Percentiles rank a stretch among this genome's conserved stretches.
These are phyloP conservation scores for Cataglyphis rosenhaueri DNA, from an alignment of 2,888 invertebrate species.

Conservation along the genomic window DNA sequence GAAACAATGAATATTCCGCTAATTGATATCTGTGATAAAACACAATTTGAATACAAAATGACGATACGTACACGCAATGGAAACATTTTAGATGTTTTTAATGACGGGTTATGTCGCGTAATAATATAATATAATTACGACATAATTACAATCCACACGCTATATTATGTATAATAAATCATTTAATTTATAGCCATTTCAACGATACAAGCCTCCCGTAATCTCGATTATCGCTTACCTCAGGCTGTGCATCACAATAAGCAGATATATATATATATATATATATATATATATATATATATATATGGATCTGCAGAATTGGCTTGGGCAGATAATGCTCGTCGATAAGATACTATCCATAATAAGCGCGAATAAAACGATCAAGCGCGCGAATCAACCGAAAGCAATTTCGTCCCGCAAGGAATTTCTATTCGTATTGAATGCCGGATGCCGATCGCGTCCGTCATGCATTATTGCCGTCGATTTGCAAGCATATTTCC, in stretches of 20 bases:
- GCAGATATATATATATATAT: background rate
- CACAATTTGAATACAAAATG: background rate
- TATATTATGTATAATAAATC: conserved; percentile 14
- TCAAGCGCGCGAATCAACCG: background rate
- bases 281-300: background rate
- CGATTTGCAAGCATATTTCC: conserved; percentile 11
- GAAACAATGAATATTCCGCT: background rate
- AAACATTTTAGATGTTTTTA: background rate
- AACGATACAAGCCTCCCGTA: conserved; percentile 1
- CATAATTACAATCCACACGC: background rate
- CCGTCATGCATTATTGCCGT: conserved; percentile 38
- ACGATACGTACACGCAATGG: background rate
- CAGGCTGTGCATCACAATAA: conserved; percentile 31
- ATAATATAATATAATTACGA: conserved; percentile 2
- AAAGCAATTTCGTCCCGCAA: conserved; percentile 20
- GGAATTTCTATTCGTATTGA: conserved; percentile 46
- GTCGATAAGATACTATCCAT: conserved; percentile 33
- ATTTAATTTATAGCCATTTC: conserved; percentile 33
- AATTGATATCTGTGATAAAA: conserved; percentile 7
- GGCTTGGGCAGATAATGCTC: conserved; percentile 11
- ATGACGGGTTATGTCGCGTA: background rate
- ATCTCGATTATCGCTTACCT: conserved; percentile 40
- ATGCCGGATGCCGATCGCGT: background rate
- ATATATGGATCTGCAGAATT: conserved; percentile 3
- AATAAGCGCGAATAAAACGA: conserved; percentile 36